These are phyloP conservation scores for Micromussa lordhowensis DNA, from an alignment of 92 coral and sea anemone genomes.

Conservation along the genomic window DNA sequence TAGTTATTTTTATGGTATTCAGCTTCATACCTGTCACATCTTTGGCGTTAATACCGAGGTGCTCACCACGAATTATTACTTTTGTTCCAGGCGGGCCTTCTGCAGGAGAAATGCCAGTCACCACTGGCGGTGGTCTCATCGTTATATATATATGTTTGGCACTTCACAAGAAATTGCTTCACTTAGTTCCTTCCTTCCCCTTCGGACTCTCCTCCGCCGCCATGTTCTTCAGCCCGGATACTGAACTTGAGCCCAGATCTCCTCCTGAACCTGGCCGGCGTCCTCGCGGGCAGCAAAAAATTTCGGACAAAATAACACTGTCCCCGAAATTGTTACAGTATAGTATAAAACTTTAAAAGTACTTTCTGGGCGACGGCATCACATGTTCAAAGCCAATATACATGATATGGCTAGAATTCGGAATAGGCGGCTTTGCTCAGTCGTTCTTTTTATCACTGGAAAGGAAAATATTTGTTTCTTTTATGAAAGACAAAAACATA, in stretches of 20 bases:
- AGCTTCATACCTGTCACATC: constrained; percentile 86
- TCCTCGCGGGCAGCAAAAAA: too few relatives aligned
- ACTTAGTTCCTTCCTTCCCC: constrained; percentile 7
- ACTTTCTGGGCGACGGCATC: too few relatives aligned
- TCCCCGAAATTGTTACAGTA: too few relatives aligned
- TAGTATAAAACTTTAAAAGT: too few relatives aligned
- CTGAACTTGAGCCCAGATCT: not conserved
- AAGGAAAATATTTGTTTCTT: too few relatives aligned
- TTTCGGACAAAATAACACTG: too few relatives aligned
- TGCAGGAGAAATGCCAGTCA: constrained; percentile 97
- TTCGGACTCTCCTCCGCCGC: constrained; percentile 10
- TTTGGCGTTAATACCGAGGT: constrained; percentile 85
- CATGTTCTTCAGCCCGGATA: constrained; percentile 25
- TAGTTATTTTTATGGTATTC: not conserved
- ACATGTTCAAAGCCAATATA: too few relatives aligned
- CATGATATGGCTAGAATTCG: too few relatives aligned
- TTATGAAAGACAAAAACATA: too few relatives aligned
- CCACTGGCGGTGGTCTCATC: constrained; percentile 93
- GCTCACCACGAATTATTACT: constrained; percentile 94
- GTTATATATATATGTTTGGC: not conserved
- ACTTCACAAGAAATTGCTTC: not conserved
- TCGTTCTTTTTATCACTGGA: too few relatives aligned
- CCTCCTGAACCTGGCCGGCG: not conserved
- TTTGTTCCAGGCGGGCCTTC: constrained; percentile 99
- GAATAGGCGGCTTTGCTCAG: too few relatives aligned